Base-by-base conservation (phyloP, 92 coral and sea anemone species). In the Siderastrea siderea region DNA sequence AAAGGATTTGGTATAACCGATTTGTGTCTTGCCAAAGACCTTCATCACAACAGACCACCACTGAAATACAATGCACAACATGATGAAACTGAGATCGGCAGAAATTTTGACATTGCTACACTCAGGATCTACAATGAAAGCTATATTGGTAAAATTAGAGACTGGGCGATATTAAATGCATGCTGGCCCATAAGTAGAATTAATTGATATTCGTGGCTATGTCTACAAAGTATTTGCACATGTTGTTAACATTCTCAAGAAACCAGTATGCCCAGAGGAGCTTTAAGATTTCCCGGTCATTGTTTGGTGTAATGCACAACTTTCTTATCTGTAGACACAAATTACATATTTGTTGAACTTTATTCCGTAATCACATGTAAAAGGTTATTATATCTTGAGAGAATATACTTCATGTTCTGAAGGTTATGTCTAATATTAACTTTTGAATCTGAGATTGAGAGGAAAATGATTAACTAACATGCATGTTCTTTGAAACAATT, bases 101-200 rank as follows among this genome's bases (percentile, higher is more conserved):
- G 17, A 14, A 89, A 83, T 83, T 89, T 89, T 77, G 84, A 89
- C 72, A 77, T 83, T 47, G 92, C 92, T 9, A 89, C 86, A 13
- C 61, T 89, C 19, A 77, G 86, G 43, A 89, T 89, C 4, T 78
- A 89, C 59, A 89, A 17, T 26, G 89, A 89, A 17, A 84, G 84
- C 67, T 89, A 65, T 45, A 89, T 84, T 58, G 92, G 92, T 26
- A n/a, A 88, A 13, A 43, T 83, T 15, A 76, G 92, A 48, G 92
- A 83, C 55, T 84, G 92, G 92, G 52, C 55, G 2, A 89, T 83
- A 58, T 68, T 89, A 13, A 89, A 83, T 16, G 15, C 38, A 4
- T 51, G 75, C 50, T 67, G 92, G 88, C 92, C 85, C 5, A 45
- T 38, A 7, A 59, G 13, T 7, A 81, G 83, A 46, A 89, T 76